These are phyloP conservation scores for Acanthornis magna DNA, from an alignment of 2,797 vertebrate species.

Conservation along the genomic window DNA sequence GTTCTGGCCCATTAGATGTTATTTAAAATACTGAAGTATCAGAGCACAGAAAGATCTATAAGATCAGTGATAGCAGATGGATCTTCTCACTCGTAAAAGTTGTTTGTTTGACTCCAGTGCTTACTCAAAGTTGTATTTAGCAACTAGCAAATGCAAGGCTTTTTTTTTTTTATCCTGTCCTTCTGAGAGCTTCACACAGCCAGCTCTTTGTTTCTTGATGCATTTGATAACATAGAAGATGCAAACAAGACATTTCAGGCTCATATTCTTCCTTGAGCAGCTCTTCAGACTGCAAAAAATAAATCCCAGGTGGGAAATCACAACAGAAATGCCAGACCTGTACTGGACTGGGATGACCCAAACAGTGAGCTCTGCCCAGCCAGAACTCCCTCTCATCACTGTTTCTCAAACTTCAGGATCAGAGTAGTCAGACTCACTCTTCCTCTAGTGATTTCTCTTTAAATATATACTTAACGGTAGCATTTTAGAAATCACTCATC, in stretches of 20 bases:
- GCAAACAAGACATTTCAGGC: not conserved
- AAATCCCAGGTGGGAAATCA: not conserved
- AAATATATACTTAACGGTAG: constrained; percentile 11
- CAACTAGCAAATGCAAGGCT: not conserved
- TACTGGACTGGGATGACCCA: not conserved
- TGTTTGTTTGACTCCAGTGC: constrained; percentile 40
- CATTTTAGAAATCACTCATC: constrained; percentile 55
- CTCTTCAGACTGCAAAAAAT: not conserved
- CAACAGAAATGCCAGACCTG: not conserved
- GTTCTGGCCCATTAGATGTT: constrained; percentile 6
- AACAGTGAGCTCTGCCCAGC: not conserved
- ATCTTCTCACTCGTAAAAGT: constrained; percentile 23
- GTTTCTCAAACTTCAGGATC: not conserved
- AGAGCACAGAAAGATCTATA: constrained; percentile 5
- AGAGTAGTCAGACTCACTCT: not conserved
- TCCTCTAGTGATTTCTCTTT: not conserved
- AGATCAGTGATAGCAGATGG: not conserved
- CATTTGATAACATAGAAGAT: not conserved
- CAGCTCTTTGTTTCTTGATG: not conserved
- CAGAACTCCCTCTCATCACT: not conserved
- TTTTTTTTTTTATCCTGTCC: not conserved
- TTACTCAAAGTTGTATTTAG: constrained; percentile 29
- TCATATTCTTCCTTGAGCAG: not conserved
- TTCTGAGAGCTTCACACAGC: not conserved
- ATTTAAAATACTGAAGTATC: constrained; percentile 36